Percentiles rank a stretch among this genome's conserved stretches.
Conservation (phyloP, 1,140 invertebrate species). For the Anagrus nilaparvatae region DNA sequence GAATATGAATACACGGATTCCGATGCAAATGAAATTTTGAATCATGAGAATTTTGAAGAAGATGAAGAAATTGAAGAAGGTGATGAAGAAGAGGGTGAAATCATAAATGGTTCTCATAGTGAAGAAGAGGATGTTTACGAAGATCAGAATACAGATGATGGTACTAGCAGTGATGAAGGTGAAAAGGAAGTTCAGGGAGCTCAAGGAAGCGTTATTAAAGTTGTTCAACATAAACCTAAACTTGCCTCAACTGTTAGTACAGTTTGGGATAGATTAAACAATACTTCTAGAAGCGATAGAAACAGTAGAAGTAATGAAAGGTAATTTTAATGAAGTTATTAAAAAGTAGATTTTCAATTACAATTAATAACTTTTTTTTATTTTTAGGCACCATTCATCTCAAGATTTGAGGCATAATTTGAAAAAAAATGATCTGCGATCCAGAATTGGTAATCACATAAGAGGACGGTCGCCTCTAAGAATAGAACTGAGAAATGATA, state of each 20-base stretch:
- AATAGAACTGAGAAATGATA: conserved; percentile 38
- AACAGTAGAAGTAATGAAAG: conserved; percentile 20
- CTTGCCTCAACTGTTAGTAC: conserved; percentile 42
- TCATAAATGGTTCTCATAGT: conserved; percentile 17
- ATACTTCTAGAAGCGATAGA: conserved; percentile 19
- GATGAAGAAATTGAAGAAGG: background rate
- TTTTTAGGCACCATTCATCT: conserved; percentile 18
- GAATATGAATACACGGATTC: conserved; percentile 9
- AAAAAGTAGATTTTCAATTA: background rate
- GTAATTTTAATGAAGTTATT: conserved; percentile 11
- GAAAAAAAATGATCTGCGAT: conserved; percentile 27
- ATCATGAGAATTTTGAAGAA: conserved; percentile 12
- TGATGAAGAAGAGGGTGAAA: conserved; percentile 23
- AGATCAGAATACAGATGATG: conserved; percentile 13
- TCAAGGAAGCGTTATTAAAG: conserved; percentile 40
- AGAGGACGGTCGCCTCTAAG: conserved; percentile 32
- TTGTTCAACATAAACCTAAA: conserved; percentile 35
- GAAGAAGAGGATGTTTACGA: conserved; percentile 16
- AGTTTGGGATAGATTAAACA: conserved; percentile 51
- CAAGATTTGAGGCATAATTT: conserved; percentile 26
- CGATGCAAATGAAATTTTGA: conserved; percentile 6
- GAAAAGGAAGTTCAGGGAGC: conserved; percentile 38
- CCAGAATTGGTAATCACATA: conserved; percentile 29
- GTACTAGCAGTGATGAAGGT: conserved; percentile 25
- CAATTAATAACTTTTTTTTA: conserved; percentile 6